Evolutionary conservation across 1,140 invertebrate genomes (phyloP).

Genomic region (Eupristina koningsbergeri): DNA sequence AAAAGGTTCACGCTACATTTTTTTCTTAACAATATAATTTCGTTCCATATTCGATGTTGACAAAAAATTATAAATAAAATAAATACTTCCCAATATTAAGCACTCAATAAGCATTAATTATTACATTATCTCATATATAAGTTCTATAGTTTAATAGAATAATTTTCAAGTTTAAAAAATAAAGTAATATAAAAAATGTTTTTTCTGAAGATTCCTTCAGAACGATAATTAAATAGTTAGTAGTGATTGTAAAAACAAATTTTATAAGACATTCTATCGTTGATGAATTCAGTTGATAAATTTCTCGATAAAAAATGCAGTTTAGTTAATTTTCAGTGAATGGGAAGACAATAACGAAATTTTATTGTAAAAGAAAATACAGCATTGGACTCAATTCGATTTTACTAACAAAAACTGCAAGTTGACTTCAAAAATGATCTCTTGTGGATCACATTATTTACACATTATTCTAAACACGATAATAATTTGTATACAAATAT

Average conservation of each 20-base stretch:
- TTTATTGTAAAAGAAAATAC: conserved; percentile 27
- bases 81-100: not conserved
- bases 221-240: not conserved
- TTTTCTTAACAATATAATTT: conserved; percentile 34
- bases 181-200: too few relatives aligned
- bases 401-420: conserved; percentile 48
- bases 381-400: conserved; percentile 34
- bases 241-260: not conserved
- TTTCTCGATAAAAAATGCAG: not conserved
- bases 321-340: not conserved
- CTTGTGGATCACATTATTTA: conserved; percentile 10
- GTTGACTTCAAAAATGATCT: conserved; percentile 31
- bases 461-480: conserved; percentile 1
- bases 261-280: not conserved
- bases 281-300: not conserved
- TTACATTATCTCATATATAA: not conserved
- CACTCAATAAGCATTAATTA: not conserved
- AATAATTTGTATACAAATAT: conserved; percentile 45
- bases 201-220: not conserved
- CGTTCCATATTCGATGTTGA: conserved; percentile 5
- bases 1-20: conserved; percentile 20
- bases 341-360: conserved; percentile 18
- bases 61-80: not conserved
- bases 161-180: too few relatives aligned
- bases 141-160: not conserved